Conservation (phyloP, 2,113 vertebrate species). For the Mustela lutreola region DNA sequence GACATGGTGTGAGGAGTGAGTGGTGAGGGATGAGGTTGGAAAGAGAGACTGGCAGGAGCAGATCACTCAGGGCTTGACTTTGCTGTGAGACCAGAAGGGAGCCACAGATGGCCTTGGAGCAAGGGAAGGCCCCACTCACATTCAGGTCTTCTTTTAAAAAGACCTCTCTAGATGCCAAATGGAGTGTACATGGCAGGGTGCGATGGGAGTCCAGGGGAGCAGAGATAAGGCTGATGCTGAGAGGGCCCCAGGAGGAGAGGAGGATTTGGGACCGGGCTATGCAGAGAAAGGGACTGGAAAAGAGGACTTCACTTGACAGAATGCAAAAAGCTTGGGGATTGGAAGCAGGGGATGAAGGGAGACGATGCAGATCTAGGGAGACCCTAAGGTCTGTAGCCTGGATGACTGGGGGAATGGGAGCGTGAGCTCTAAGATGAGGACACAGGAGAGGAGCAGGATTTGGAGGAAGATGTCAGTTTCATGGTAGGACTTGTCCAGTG, state of each 20-base stretch:
- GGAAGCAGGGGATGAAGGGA: neutral
- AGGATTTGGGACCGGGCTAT: neutral
- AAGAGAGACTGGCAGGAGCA: neutral
- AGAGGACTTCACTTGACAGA: neutral
- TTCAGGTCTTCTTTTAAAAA: neutral
- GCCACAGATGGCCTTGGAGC: neutral
- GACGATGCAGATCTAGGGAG: neutral
- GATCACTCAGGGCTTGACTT: neutral
- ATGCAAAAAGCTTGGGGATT: neutral
- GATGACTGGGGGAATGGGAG: neutral
- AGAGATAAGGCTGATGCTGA: neutral
- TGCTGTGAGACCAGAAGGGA: neutral
- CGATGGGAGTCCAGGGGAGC: neutral
- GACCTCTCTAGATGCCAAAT: neutral
- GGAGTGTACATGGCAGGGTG: neutral
- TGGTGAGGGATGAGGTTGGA: neutral
- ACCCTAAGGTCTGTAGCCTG: neutral
- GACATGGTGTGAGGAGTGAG: neutral
- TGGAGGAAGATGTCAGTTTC: neutral
- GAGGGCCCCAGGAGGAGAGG: neutral
- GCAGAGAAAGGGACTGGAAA: neutral
- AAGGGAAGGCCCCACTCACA: neutral
- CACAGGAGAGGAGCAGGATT: neutral
- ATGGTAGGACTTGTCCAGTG: neutral
- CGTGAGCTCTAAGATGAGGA: neutral